These are phyloP conservation scores for Drosophila bipectinata DNA, from an alignment of 1,140 invertebrate genomes.

Conservation along the genomic window DNA sequence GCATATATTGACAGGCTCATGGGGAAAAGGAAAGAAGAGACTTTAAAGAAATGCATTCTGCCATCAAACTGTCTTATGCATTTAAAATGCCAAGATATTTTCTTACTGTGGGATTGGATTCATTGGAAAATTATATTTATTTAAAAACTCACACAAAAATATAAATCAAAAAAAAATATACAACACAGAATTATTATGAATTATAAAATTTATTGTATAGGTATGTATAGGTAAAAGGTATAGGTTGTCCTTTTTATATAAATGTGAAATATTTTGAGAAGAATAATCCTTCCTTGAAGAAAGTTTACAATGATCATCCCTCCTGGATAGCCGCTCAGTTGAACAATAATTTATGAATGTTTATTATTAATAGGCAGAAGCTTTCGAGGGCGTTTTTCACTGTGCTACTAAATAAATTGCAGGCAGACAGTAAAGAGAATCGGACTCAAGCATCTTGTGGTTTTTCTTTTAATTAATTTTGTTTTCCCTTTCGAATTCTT, in stretches of 20 bases:
- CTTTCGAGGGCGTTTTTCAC: conserved; percentile 34
- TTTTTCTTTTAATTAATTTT: conserved; percentile 46
- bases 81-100: background rate
- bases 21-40: background rate
- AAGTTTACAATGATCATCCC: conserved; percentile 10
- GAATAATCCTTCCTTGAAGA: background rate
- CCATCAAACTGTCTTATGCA: background rate
- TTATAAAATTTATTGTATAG: too few species aligned
- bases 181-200: too few species aligned
- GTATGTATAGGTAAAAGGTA: too few species aligned
- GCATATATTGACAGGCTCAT: conserved; percentile 2
- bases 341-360: conserved; percentile 48
- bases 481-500: conserved; percentile 36
- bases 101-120: background rate
- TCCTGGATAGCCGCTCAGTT: conserved; percentile 12
- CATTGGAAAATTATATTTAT: background rate
- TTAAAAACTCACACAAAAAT: background rate
- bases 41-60: conserved; percentile 1
- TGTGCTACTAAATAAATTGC: conserved; percentile 48
- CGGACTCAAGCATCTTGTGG: conserved; percentile 18
- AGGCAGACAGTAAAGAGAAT: conserved; percentile 4
- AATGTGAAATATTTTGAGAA: background rate
- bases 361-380: conserved; percentile 58
- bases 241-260: background rate
- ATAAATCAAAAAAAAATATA: too few species aligned